These are phyloP conservation scores for Coenonympha arcania DNA, from an alignment of 2,888 invertebrate species.

Conservation along the genomic window DNA sequence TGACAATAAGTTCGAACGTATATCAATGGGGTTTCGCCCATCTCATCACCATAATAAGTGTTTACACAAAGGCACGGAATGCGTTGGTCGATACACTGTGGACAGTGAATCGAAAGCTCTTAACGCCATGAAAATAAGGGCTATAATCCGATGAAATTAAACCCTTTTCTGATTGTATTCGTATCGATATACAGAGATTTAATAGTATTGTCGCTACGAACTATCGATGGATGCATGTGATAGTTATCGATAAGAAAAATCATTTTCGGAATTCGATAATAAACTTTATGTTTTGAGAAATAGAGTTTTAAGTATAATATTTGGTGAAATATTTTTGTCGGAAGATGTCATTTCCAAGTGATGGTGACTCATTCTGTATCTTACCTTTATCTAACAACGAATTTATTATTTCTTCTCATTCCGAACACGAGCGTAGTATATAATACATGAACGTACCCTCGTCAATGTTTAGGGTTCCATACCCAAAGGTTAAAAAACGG, in stretches of 20 bases:
- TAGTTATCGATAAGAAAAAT: conserved; percentile 58
- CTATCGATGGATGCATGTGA: conserved; percentile 58
- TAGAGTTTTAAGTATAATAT: conserved; percentile 22
- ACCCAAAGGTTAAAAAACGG: too few relatives aligned
- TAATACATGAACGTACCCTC: too few relatives aligned
- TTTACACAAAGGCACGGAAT: conserved; percentile 35
- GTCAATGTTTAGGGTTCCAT: too few relatives aligned
- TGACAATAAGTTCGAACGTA: conserved; percentile 65
- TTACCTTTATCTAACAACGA: conserved; percentile 21
- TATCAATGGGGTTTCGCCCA: conserved; percentile 70
- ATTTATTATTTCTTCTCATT: too few relatives aligned
- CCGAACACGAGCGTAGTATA: too few relatives aligned
- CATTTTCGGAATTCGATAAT: conserved; percentile 30
- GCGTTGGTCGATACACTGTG: conserved; percentile 41
- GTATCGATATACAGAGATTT: conserved; percentile 27
- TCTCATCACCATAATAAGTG: conserved; percentile 63
- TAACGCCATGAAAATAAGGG: conserved; percentile 11
- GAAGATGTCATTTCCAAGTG: conserved; percentile 4
- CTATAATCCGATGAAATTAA: conserved; percentile 17
- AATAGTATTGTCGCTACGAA: conserved; percentile 52
- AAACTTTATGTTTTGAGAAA: conserved; percentile 30
- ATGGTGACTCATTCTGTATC: conserved; percentile 7
- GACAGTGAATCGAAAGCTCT: neutral
- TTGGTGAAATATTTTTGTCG: neutral
- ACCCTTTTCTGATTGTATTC: conserved; percentile 9